Conservation (phyloP, 2,888 invertebrate genomes). For the Bibio marci region DNA sequence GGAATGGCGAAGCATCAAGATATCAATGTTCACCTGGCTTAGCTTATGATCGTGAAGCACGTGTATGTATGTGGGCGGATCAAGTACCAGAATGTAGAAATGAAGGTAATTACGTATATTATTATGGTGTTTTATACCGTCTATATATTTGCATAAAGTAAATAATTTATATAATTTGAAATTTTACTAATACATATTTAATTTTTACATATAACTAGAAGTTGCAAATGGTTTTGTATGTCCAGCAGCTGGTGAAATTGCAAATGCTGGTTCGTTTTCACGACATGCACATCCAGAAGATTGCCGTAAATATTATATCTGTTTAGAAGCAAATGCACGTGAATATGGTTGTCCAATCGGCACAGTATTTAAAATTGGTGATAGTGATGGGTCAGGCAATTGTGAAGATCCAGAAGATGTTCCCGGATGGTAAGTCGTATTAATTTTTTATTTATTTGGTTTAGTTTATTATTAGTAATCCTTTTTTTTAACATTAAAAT, state of each 20-base stretch:
- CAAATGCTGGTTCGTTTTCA: slow-evolving; percentile 76
- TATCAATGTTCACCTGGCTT: slow-evolving; percentile 91
- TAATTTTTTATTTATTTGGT: neutral
- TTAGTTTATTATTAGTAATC: too few relatives aligned
- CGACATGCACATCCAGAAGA: slow-evolving; percentile 89
- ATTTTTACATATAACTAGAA: slow-evolving; percentile 41
- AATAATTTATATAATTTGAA: neutral
- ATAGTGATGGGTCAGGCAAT: slow-evolving; percentile 76
- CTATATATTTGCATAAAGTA: neutral
- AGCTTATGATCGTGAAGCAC: slow-evolving; percentile 82
- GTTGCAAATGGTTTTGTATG: slow-evolving; percentile 80
- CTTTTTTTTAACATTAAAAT: too few relatives aligned
- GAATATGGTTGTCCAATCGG: slow-evolving; percentile 94
- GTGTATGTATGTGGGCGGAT: slow-evolving; percentile 95
- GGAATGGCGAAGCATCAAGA: slow-evolving; percentile 86
- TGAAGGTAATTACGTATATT: slow-evolving; percentile 50
- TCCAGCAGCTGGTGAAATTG: slow-evolving; percentile 65
- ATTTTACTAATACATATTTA: neutral
- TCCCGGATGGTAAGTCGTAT: slow-evolving; percentile 72
- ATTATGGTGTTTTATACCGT: neutral
- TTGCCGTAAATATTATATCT: slow-evolving; percentile 91
- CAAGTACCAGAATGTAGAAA: slow-evolving; percentile 82
- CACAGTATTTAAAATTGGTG: slow-evolving; percentile 88
- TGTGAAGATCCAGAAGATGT: slow-evolving; percentile 92
- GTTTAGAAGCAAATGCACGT: slow-evolving; percentile 74